Conservation (phyloP, 2,888 invertebrate species). For the Flexamia atlantica region DNA sequence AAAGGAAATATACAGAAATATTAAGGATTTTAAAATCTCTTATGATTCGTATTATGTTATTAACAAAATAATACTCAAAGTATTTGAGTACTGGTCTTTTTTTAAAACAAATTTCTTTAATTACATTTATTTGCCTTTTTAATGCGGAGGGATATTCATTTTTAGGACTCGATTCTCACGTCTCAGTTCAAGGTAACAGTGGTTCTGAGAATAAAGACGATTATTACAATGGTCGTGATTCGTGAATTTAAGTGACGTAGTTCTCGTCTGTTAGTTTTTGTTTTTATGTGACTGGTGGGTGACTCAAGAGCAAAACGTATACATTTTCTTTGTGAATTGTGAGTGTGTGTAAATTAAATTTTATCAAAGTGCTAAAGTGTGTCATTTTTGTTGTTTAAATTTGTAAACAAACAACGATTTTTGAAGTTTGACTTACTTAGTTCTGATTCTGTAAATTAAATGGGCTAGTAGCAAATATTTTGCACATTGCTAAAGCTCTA, state of each 20-base stretch:
- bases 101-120: too few relatives aligned
- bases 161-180: conserved; percentile 10
- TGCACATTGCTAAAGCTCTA: too few relatives aligned
- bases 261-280: conserved; percentile 8
- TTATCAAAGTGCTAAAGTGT: not conserved
- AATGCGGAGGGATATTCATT: conserved; percentile 17
- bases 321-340: not conserved
- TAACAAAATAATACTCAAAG: too few relatives aligned
- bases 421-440: too few relatives aligned
- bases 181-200: conserved; percentile 25
- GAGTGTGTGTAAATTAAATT: not conserved
- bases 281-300: not conserved
- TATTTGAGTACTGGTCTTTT: too few relatives aligned
- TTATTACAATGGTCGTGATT: conserved; percentile 27
- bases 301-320: not conserved
- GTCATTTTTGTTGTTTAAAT: not conserved
- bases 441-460: too few relatives aligned
- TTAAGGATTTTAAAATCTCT: too few relatives aligned
- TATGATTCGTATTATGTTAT: too few relatives aligned
- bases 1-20: too few relatives aligned
- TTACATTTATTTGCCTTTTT: too few relatives aligned
- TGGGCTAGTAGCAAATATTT: too few relatives aligned
- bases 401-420: not conserved
- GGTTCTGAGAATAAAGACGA: conserved; percentile 32
- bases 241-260: conserved; percentile 19